These are phyloP conservation scores for Spilarctia lutea DNA, from an alignment of 2,888 invertebrate species.

Conservation along the genomic window DNA sequence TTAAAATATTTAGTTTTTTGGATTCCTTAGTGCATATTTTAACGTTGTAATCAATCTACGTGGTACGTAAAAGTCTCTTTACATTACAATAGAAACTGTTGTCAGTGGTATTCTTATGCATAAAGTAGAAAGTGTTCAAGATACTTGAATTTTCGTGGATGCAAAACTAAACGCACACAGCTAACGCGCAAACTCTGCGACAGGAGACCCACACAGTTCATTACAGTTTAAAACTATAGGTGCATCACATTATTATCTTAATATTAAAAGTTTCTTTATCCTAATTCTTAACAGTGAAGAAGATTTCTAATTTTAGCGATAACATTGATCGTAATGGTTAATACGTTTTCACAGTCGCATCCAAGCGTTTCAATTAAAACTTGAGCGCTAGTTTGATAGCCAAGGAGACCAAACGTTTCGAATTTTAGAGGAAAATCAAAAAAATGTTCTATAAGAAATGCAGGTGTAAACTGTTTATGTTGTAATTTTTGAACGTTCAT, in stretches of 20 bases:
- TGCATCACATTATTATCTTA: conserved; percentile 31
- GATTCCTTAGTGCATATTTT: no score
- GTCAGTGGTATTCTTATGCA: neutral
- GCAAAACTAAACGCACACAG: neutral
- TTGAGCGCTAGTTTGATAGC: conserved; percentile 51
- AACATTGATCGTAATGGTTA: conserved; percentile 64
- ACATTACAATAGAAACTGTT: neutral
- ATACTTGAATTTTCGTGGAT: neutral
- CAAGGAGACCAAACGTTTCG: conserved; percentile 25
- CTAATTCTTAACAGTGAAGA: conserved; percentile 15
- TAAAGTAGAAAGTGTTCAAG: neutral
- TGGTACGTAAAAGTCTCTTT: neutral
- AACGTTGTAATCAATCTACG: neutral
- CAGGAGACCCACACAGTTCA: neutral
- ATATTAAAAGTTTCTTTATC: conserved; percentile 16
- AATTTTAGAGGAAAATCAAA: neutral
- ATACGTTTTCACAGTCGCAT: conserved; percentile 71
- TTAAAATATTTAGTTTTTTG: neutral
- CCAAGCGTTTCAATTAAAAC: conserved; percentile 75
- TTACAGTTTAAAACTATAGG: neutral
- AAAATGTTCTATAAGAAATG: neutral
- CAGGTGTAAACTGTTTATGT: neutral
- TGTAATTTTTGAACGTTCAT: neutral
- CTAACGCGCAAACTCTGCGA: neutral
- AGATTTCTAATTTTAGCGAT: conserved; percentile 52